Evolutionary conservation across 2,797 vertebrate genomes (phyloP).

Genomic region (Melanotaenia pygmaea): DNA sequence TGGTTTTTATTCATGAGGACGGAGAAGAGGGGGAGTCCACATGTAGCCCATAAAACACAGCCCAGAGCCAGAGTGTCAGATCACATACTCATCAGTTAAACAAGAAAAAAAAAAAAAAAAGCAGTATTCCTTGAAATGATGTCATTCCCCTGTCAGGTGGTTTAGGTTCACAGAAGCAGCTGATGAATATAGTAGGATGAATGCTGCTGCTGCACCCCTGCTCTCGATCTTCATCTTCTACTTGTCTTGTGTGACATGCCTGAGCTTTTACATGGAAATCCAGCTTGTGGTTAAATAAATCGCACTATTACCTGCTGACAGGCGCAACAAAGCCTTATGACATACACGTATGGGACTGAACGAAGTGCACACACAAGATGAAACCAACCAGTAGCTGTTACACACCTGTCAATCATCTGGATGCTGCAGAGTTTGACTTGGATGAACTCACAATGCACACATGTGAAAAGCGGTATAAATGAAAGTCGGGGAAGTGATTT

Average conservation of each 20-base stretch:
- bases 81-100: conserved; percentile 43
- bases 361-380: conserved; percentile 17
- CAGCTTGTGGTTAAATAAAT: conserved; percentile 70
- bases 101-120: conserved; percentile 11
- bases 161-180: conserved; percentile 25
- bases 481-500: conserved; percentile 38
- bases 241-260: conserved; percentile 68
- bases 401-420: conserved; percentile 37
- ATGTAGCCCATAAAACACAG: conserved; percentile 35
- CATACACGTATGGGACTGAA: conserved; percentile 2
- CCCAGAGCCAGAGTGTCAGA: conserved; percentile 32
- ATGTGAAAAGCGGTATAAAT: conserved; percentile 24
- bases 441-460: conserved; percentile 20
- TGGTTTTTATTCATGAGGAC: conserved; percentile 49
- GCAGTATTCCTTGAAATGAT: conserved; percentile 6
- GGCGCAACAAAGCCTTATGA: conserved; percentile 62
- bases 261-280: conserved; percentile 73
- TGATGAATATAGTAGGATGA: conserved; percentile 48
- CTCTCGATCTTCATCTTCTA: conserved; percentile 69
- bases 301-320: conserved; percentile 69
- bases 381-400: conserved; percentile 23
- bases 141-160: conserved; percentile 31
- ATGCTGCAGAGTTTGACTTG: conserved; percentile 34
- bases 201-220: conserved; percentile 42
- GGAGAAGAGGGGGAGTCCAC: conserved; percentile 13